phyloP scores from a whole-genome alignment of 2,113 vertebrate species.

The Sebastes fasciatus region DNA sequence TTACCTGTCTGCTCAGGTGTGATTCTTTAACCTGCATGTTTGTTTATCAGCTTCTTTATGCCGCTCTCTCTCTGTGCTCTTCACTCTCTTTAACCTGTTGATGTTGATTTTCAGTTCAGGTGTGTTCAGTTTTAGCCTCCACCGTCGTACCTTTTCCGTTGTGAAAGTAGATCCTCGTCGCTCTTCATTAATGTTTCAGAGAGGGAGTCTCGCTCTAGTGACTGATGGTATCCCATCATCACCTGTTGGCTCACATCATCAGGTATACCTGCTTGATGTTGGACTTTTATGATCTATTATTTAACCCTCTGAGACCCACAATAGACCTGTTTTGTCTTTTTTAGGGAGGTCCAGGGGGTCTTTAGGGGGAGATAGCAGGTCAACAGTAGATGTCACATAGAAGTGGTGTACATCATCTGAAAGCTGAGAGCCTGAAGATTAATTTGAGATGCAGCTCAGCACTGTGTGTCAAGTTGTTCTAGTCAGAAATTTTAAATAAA shows the following conservation, averaged over 20 bases:
- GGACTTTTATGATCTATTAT: not conserved
- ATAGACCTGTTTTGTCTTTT: too few relatives aligned
- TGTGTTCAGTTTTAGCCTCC: not conserved
- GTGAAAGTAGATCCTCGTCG: slow-evolving; percentile 57
- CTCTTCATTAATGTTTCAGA: slow-evolving; percentile 77
- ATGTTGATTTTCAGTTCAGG: not conserved
- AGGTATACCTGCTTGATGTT: not conserved
- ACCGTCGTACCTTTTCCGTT: slow-evolving; percentile 8
- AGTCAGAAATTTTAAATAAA: too few relatives aligned
- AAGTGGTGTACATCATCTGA: too few relatives aligned
- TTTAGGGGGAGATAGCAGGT: too few relatives aligned
- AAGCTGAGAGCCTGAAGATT: too few relatives aligned
- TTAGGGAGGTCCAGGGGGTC: too few relatives aligned
- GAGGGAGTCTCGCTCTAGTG: slow-evolving; percentile 66
- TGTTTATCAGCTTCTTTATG: not conserved
- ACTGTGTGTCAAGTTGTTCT: too few relatives aligned
- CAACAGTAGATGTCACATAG: too few relatives aligned
- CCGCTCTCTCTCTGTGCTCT: not conserved
- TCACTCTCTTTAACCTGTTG: not conserved
- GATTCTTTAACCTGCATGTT: not conserved
- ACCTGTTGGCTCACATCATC: not conserved
- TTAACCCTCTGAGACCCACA: too few relatives aligned
- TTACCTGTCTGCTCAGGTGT: slow-evolving; percentile 30
- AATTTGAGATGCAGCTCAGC: too few relatives aligned
- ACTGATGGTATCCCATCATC: slow-evolving; percentile 33